Evolutionary conservation across 2,113 vertebrate species (phyloP).

Genomic region (Plecotus auritus): DNA sequence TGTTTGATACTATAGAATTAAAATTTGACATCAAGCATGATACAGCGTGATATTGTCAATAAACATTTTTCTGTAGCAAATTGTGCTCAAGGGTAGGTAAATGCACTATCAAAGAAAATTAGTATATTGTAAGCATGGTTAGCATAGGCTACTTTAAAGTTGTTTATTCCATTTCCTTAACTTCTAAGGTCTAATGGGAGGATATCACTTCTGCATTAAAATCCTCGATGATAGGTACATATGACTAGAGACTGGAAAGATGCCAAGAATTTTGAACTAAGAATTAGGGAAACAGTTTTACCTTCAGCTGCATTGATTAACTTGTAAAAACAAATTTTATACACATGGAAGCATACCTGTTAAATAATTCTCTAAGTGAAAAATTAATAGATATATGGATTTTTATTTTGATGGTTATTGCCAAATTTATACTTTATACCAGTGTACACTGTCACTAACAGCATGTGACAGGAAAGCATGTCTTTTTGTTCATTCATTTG

Average conservation of each 20-base stretch:
- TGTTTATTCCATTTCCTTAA: neutral
- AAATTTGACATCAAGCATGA: neutral
- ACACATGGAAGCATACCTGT: neutral
- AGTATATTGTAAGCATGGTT: neutral
- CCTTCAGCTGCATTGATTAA: neutral
- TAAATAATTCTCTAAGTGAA: neutral
- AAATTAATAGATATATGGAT: neutral
- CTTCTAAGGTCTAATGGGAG: neutral
- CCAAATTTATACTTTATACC: neutral
- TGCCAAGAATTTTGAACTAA: neutral
- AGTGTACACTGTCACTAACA: neutral
- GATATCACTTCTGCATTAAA: neutral
- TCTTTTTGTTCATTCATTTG: neutral
- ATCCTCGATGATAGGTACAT: neutral
- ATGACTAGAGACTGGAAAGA: neutral
- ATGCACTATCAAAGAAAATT: neutral
- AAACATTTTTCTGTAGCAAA: neutral
- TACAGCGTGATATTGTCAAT: neutral
- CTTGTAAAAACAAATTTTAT: neutral
- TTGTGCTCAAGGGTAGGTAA: neutral
- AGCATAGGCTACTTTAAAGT: neutral
- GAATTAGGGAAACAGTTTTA: neutral
- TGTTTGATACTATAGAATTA: constrained; percentile 16
- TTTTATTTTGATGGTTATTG: constrained; percentile 9
- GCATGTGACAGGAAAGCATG: neutral